Percentiles rank a stretch among this genome's conserved stretches.
Conservation (phyloP, 2,888 invertebrate species). For the Tipula lateralis region DNA sequence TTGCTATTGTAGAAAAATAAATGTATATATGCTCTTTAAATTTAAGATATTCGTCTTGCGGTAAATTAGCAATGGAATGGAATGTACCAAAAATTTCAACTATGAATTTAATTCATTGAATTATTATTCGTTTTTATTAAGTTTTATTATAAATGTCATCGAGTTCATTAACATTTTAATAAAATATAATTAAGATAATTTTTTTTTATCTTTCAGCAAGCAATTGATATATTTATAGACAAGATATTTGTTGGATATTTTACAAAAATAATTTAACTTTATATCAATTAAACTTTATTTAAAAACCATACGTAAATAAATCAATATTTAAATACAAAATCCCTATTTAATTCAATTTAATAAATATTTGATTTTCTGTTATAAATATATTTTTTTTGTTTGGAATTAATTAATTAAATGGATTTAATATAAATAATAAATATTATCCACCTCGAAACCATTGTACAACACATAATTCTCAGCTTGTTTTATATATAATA, state of each 20-base stretch:
- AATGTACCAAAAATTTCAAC: neutral
- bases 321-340: conserved; percentile 20
- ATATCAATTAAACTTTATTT: conserved; percentile 11
- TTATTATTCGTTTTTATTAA: neutral
- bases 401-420: neutral
- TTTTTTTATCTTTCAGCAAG: neutral
- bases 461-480: neutral
- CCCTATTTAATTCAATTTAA: neutral
- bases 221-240: neutral
- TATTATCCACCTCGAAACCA: neutral
- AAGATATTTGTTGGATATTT: neutral
- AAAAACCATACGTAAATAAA: neutral
- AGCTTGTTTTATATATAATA: too few species aligned
- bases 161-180: conserved; percentile 19
- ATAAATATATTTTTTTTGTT: too few species aligned
- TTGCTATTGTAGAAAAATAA: neutral
- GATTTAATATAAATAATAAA: neutral
- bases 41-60: neutral
- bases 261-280: neutral
- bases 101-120: neutral
- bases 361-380: neutral
- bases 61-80: neutral
- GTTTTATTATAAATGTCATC: conserved; percentile 13
- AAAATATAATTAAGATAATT: conserved; percentile 19
- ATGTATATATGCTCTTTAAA: neutral